A percentile compares a stretch with the other conserved stretches of the same genome.
phyloP scores from a whole-genome alignment of 1,140 invertebrate genomes.

The Pachypsylla venusta region DNA sequence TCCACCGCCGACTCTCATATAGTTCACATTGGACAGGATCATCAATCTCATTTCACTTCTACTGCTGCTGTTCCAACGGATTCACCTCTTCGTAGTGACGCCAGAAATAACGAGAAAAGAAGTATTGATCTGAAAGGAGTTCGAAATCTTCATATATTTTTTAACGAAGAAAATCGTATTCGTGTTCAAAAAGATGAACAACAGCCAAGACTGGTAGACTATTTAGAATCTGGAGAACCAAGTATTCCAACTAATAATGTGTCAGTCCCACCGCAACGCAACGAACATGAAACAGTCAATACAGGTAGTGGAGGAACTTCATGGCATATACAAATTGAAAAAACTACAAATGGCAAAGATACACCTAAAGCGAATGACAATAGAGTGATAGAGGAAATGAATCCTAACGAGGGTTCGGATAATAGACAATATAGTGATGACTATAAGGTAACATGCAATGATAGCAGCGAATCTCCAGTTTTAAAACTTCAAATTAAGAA shows the following conservation, averaged over 20 bases:
- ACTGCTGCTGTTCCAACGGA: background rate
- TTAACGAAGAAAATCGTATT: conserved; percentile 26
- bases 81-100: background rate
- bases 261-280: background rate
- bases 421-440: background rate
- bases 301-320: conserved; percentile 14
- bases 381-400: conserved; percentile 11
- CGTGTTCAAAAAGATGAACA: conserved; percentile 23
- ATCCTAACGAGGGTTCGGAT: conserved; percentile 3
- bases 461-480: conserved; percentile 20
- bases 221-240: conserved; percentile 6
- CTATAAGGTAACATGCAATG: conserved; percentile 6
- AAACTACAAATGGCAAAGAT: conserved; percentile 13
- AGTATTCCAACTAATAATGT: conserved; percentile 3
- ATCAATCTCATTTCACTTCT: background rate
- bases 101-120: conserved; percentile 21
- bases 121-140: conserved; percentile 27
- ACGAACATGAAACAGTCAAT: background rate
- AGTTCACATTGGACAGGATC: conserved; percentile 8
- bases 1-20: conserved; percentile 10
- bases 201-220: conserved; percentile 13
- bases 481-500: conserved; percentile 28
- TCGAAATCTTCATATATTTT: conserved; percentile 27
- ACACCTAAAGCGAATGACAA: background rate
- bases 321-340: conserved; percentile 25